Evolutionary conservation across 1,140 invertebrate species (phyloP).

Genomic region (Galleria mellonella): DNA sequence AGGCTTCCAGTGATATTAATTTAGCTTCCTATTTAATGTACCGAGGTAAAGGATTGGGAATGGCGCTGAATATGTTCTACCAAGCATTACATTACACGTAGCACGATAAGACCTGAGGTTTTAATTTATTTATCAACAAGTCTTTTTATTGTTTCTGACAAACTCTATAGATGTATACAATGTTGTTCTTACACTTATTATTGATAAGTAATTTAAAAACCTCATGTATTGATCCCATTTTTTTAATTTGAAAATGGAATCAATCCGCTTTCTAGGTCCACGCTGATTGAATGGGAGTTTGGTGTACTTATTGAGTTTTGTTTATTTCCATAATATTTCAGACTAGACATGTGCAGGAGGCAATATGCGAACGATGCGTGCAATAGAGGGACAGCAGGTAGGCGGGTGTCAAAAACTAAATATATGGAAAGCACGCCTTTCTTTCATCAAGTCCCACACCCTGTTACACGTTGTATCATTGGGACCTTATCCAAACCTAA

Average conservation of each 20-base stretch:
- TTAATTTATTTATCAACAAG: too few species aligned
- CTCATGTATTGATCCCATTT: too few species aligned
- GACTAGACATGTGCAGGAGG: constrained; percentile 98
- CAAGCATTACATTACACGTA: too few species aligned
- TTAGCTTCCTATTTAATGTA: constrained; percentile 61
- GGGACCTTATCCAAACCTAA: constrained; percentile 29
- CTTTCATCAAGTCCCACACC: constrained; percentile 50
- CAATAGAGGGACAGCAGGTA: constrained; percentile 98
- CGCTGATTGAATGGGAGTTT: not conserved
- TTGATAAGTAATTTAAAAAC: too few species aligned
- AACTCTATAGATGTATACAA: too few species aligned
- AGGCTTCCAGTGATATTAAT: constrained; percentile 58
- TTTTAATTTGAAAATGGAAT: not conserved
- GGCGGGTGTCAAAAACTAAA: constrained; percentile 66
- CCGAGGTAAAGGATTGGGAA: constrained; percentile 67
- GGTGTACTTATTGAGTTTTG: constrained; percentile 38
- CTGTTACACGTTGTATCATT: constrained; percentile 39
- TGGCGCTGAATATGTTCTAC: constrained; percentile 47
- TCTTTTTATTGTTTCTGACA: too few species aligned
- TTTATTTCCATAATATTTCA: constrained; percentile 75
- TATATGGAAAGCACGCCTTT: constrained; percentile 61
- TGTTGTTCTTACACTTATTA: too few species aligned
- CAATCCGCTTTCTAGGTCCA: not conserved
- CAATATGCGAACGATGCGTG: constrained; percentile 94
- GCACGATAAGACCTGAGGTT: too few species aligned